Conservation (phyloP, 2,888 invertebrate genomes). For the Tubulanus polymorphus region DNA sequence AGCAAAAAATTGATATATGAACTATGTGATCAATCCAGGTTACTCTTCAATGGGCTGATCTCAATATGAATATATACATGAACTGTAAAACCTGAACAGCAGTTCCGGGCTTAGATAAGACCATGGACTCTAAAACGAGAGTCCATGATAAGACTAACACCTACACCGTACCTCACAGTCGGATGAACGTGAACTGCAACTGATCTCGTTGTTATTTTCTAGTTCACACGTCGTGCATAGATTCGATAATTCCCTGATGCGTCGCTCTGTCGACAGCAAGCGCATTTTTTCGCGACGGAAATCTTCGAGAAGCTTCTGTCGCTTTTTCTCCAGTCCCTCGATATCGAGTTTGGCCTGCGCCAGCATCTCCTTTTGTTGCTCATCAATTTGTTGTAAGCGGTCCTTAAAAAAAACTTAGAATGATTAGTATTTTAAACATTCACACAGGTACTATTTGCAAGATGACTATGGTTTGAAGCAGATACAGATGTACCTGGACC, state of each 20-base stretch:
- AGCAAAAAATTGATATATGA: too few relatives aligned
- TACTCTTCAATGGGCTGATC: too few relatives aligned
- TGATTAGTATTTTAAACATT: too few relatives aligned
- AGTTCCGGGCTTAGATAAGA: too few relatives aligned
- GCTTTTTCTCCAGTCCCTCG: constrained; percentile 44
- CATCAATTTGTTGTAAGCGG: constrained; percentile 39
- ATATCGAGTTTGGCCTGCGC: constrained; percentile 58
- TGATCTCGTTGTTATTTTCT: not conserved
- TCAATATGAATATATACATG: too few relatives aligned
- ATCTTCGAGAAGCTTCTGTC: constrained; percentile 62
- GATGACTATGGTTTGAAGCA: too few relatives aligned
- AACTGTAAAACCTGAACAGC: too few relatives aligned
- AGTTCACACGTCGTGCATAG: constrained; percentile 54
- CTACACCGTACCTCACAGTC: not conserved
- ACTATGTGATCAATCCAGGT: too few relatives aligned
- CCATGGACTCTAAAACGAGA: too few relatives aligned
- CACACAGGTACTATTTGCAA: too few relatives aligned
- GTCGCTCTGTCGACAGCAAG: constrained; percentile 12
- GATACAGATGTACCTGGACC: too few relatives aligned
- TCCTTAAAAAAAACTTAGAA: constrained; percentile 24
- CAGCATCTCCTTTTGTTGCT: constrained; percentile 44
- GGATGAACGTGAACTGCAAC: not conserved
- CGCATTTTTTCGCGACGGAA: constrained; percentile 56
- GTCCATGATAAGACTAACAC: too few relatives aligned
- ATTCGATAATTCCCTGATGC: constrained; percentile 11